phyloP scores from a whole-genome alignment of 1,140 invertebrate species.

The Panulirus ornatus region DNA sequence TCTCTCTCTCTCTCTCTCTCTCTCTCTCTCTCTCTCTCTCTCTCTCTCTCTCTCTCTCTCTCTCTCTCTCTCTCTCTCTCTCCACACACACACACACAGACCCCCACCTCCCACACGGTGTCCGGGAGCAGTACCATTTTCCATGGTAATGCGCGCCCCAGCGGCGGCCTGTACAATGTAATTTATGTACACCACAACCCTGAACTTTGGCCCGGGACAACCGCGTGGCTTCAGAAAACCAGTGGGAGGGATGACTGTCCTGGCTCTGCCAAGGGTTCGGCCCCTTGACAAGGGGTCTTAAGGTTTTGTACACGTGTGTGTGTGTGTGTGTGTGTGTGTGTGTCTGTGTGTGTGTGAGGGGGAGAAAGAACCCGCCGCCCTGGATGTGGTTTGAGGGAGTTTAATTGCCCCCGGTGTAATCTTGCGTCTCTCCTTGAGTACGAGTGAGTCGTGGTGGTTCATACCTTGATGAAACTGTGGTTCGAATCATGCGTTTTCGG shows the following conservation, averaged over 20 bases:
- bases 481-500: no score
- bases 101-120: not conserved
- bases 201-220: constrained; percentile 10
- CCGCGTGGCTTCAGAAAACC: constrained; percentile 8
- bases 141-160: not conserved
- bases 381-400: constrained; percentile 16
- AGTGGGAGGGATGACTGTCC: not conserved
- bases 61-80: no score
- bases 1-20: not conserved
- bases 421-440: no score
- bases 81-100: not conserved
- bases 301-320: not conserved
- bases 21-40: no score
- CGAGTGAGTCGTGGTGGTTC: no score
- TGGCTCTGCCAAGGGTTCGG: not conserved
- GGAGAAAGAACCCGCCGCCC: not conserved
- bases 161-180: constrained; percentile 12
- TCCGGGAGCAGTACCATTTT: not conserved
- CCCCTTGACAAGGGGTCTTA: constrained; percentile 3
- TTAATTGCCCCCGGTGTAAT: not conserved
- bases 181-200: constrained; percentile 32
- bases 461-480: no score
- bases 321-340: constrained; percentile 10
- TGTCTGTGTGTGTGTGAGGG: constrained; percentile 12
- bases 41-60: no score